Base-by-base conservation (phyloP, 2,888 invertebrate species). In the Phengaris arion region DNA sequence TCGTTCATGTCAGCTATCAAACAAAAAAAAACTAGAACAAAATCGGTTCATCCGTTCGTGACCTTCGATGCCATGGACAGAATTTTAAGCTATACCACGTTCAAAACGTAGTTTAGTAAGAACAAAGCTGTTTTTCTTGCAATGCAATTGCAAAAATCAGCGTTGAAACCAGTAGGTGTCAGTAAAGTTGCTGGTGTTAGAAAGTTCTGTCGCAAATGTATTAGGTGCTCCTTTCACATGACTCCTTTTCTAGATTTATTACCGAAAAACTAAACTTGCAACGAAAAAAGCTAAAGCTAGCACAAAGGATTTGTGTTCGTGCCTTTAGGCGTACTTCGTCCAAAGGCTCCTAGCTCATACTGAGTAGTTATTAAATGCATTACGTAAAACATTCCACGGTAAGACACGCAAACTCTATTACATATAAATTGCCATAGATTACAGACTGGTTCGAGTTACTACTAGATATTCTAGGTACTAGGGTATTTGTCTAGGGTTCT, bases 361-460 rank as follows among this genome's bases (percentile, higher is more conserved):
- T 46, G 15, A 35, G 35, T 69, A 75, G 64, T 54, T 74, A 72
- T 75, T 77, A 74, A 74, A 51, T 64, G 72, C 76, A 77, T 80
- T 82, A 79, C 79, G 79, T 80, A 79, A 79, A 76, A 74, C 79
- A 82, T 82, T 82, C 81, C 81, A 77, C 57, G 75, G 75, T 77
- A 77, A 78, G 75, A 80, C 79, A 80, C 79, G 78, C 76, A 76
- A 78, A 81, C 69, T 76, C 77, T 79, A 78, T 79, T 81, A 80
- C 78, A 78, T 79, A 79, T 80, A 80, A 80, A 80, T 81, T 79
- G 79, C 76, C 79, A 75, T 79, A 77, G 79, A 78, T 79, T 79
- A 69, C 57, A 69, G 76, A 79, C 76, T 77, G 78, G 79, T 80
- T 78, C 76, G 74, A 75, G 76, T 75, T 75, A 64, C 35, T 64